Evolutionary conservation across 2,888 invertebrate genomes (phyloP), one percentile per base, ranked within the genome.

Genomic region (Tholera decimalis): DNA sequence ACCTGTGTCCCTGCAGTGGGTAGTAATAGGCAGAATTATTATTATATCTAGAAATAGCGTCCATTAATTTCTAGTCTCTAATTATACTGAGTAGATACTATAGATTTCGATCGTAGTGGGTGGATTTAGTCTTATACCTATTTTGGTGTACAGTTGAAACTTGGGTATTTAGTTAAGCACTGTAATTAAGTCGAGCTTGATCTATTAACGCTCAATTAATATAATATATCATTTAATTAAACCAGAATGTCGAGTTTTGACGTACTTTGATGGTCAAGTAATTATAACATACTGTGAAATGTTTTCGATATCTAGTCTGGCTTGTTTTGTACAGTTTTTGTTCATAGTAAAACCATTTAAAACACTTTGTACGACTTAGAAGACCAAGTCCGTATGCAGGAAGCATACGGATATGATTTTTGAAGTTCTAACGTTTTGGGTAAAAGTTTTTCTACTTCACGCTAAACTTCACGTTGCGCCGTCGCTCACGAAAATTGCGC

Each of bases 61-160:
- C 22, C n/a, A 46, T 53, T 58, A 33, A 8, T 57, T 41, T 30
- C 11, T 43, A 39, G 22, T 30, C 57, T 9, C 18, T 37, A 18
- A 70, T 63, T 44, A 43, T 43, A 22, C 49, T 2, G 18, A 39
- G 18, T 35, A n/a, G n/a, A n/a, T n/a, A 57, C 53, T 57, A 63
- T 62, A 22, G 33, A 26, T 49, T 50, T 68, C 28, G 28, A 51
- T 60, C 43, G 55, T 22, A 54, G 15, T 37, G 43, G 9, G 37
- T 18, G 3, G 22, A 46, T 53, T 43, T 11, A n/a, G 24, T 56
- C 18, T 26, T 13, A 20, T 44, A 46, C 44, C 43, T 22, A 51
- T 72, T 61, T 54, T 44, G 33, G 24, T 41, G 11, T 35, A 44
- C 13, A 9, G 8, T 24, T 13, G 28, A 57, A 41, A 73, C 39